phyloP scores from a whole-genome alignment of 2,888 invertebrate genomes.

The Hydroisotoma schaefferi region DNA sequence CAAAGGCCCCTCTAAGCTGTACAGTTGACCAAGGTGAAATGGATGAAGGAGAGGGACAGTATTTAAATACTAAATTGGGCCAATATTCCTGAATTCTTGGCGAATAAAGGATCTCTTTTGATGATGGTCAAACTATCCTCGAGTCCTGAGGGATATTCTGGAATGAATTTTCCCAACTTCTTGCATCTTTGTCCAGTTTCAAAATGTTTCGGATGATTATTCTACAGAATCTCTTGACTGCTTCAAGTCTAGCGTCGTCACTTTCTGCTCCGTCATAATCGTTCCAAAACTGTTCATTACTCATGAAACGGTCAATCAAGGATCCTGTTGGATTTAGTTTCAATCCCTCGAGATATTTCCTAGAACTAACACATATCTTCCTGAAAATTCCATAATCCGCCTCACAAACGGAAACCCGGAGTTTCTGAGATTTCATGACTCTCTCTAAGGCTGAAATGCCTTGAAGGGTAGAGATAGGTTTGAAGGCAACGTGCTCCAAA shows the following conservation, averaged over 20 bases:
- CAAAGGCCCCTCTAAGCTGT: no score
- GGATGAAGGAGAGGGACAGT: no score
- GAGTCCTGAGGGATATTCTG: conserved; percentile 14
- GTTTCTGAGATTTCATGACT: conserved; percentile 14
- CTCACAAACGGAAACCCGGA: conserved; percentile 16
- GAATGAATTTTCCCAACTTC: conserved; percentile 21
- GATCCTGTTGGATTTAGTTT: conserved; percentile 8
- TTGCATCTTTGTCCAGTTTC: conserved; percentile 16
- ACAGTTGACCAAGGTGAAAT: no score
- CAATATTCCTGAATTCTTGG: conserved; percentile 22
- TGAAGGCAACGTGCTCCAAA: conserved; percentile 19
- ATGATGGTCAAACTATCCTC: conserved; percentile 17
- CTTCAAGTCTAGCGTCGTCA: conserved; percentile 2
- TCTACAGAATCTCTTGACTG: conserved; percentile 13
- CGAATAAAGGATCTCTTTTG: conserved; percentile 16
- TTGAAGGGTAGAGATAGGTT: conserved; percentile 23
- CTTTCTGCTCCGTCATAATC: conserved; percentile 14
- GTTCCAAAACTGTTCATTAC: conserved; percentile 23
- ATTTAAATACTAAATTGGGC: conserved; percentile 16
- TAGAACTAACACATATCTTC: conserved; percentile 1
- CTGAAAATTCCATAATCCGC: conserved; percentile 21
- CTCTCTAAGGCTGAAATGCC: conserved; percentile 26
- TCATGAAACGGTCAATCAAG: conserved; percentile 8
- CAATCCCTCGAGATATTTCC: conserved; percentile 4
- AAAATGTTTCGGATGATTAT: conserved; percentile 23